phyloP scores from a whole-genome alignment of 2,888 invertebrate species.

The Pseudococcus jackbeardsleyi region DNA sequence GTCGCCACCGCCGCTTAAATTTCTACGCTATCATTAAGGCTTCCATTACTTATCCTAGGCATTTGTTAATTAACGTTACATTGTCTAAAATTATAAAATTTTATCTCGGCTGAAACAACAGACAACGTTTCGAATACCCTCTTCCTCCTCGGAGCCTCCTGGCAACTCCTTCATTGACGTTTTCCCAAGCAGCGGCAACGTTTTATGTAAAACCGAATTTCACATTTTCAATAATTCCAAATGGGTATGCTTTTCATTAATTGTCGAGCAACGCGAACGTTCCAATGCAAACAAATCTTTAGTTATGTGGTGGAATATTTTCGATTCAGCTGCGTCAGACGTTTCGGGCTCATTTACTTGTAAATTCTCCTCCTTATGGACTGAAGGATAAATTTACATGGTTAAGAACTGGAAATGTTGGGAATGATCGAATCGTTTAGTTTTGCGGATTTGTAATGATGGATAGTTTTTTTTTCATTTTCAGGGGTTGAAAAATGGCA shows the following conservation, averaged over 20 bases:
- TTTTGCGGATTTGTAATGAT: too few species aligned
- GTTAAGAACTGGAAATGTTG: too few species aligned
- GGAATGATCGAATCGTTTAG: too few species aligned
- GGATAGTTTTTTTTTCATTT: too few species aligned
- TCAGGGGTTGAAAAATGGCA: too few species aligned
- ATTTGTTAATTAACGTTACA: slow-evolving; percentile 53
- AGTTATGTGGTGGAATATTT: neutral
- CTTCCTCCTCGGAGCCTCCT: neutral
- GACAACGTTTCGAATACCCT: neutral
- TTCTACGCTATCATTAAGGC: slow-evolving; percentile 33
- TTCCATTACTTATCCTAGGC: slow-evolving; percentile 54
- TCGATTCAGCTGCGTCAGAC: neutral
- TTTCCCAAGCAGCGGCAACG: neutral
- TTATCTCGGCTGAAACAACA: slow-evolving; percentile 22
- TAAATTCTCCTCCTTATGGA: neutral
- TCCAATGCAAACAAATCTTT: slow-evolving; percentile 7
- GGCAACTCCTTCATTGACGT: neutral
- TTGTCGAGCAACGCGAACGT: neutral
- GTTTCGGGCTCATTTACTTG: neutral
- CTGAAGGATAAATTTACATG: too few species aligned
- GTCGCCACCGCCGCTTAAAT: slow-evolving; percentile 1
- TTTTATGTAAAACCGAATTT: slow-evolving; percentile 19
- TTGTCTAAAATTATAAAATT: slow-evolving; percentile 48
- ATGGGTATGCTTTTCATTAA: slow-evolving; percentile 17
- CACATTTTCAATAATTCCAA: slow-evolving; percentile 19